These are phyloP conservation scores for Drosophila testacea DNA, from an alignment of 2,888 invertebrate species.

Conservation along the genomic window DNA sequence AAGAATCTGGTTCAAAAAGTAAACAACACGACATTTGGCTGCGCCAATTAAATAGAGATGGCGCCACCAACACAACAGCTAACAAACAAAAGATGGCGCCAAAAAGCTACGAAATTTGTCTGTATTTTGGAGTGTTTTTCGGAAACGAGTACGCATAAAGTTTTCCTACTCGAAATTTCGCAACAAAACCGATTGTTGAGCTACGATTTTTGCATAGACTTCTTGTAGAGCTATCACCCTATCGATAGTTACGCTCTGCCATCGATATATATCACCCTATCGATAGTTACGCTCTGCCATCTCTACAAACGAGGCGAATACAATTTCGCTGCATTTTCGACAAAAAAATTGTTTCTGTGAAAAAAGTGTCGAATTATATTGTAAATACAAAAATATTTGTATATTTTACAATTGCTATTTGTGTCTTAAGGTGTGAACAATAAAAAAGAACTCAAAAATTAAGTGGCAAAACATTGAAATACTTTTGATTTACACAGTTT, in stretches of 20 bases:
- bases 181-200: too few species aligned
- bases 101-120: too few species aligned
- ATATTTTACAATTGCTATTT: slow-evolving; percentile 8
- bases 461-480: slow-evolving; percentile 8
- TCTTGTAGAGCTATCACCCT: too few species aligned
- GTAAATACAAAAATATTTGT: slow-evolving; percentile 53
- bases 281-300: slow-evolving; percentile 23
- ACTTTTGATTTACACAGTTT: slow-evolving; percentile 10
- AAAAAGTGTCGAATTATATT: slow-evolving; percentile 44
- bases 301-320: slow-evolving; percentile 60
- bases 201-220: too few species aligned
- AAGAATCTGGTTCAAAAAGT: too few species aligned
- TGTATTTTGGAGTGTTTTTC: too few species aligned
- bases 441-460: background rate
- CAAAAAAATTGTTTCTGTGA: slow-evolving; percentile 61
- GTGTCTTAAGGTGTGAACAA: slow-evolving; percentile 6
- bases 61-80: too few species aligned
- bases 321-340: slow-evolving; percentile 56
- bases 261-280: slow-evolving; percentile 33
- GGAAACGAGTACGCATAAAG: too few species aligned
- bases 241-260: background rate
- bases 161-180: too few species aligned
- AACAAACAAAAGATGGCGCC: too few species aligned
- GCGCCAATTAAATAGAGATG: too few species aligned
- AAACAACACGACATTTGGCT: too few species aligned